phyloP scores from a whole-genome alignment of 2,888 invertebrate genomes.

The Villa cingulata region DNA sequence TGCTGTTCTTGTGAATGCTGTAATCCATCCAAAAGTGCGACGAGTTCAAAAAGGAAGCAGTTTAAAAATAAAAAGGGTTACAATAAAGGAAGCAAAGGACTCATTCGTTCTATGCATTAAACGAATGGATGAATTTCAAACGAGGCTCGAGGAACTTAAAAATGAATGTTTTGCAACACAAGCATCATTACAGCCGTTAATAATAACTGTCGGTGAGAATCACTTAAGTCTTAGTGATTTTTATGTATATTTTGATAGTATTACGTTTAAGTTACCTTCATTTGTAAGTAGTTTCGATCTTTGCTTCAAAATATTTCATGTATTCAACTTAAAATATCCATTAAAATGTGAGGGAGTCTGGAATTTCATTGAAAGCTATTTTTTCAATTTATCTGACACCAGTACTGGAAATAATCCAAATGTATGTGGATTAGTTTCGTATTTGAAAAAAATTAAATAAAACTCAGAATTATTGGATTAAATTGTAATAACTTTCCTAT shows the following conservation, averaged over 20 bases:
- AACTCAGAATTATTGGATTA: too few relatives aligned
- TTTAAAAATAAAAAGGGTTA: neutral
- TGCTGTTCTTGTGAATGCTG: neutral
- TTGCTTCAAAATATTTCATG: slow-evolving; percentile 3
- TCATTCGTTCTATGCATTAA: neutral
- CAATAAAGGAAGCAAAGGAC: slow-evolving; percentile 1
- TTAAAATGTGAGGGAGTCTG: neutral
- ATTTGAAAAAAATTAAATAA: neutral
- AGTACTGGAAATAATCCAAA: neutral
- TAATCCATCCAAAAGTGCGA: neutral
- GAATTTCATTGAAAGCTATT: slow-evolving; percentile 1
- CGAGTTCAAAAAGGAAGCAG: neutral
- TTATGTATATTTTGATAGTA: slow-evolving; percentile 2
- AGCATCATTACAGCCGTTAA: neutral
- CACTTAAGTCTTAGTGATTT: neutral
- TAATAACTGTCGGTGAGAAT: neutral
- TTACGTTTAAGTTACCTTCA: neutral
- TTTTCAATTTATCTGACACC: neutral
- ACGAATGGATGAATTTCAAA: neutral
- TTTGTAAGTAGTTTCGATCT: neutral
- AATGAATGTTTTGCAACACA: neutral
- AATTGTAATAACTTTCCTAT: too few relatives aligned
- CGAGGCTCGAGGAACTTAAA: neutral
- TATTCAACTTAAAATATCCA: slow-evolving; percentile 5
- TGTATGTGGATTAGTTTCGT: slow-evolving; percentile 1